Evolutionary conservation across 2,113 vertebrate species (phyloP).

Genomic region (Dicentrarchus labrax): DNA sequence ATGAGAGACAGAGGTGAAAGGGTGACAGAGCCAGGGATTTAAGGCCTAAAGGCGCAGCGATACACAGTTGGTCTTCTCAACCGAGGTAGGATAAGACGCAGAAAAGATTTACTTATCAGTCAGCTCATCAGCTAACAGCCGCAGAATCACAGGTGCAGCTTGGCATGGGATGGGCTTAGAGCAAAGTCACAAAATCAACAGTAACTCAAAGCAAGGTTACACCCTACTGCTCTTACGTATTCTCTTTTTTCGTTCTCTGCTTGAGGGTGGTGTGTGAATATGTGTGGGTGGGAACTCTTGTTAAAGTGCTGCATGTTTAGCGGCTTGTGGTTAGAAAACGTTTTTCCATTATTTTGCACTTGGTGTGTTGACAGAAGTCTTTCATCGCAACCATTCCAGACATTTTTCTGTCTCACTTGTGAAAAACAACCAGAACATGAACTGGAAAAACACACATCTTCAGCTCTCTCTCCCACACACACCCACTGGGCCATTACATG

Average conservation of each 20-base stretch:
- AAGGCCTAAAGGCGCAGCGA: slow-evolving; percentile 29
- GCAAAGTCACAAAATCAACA: slow-evolving; percentile 38
- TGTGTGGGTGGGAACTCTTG: slow-evolving; percentile 8
- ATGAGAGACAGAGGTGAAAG: slow-evolving; percentile 58
- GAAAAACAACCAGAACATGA: slow-evolving; percentile 21
- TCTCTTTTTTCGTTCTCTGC: neutral
- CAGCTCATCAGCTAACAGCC: slow-evolving; percentile 54
- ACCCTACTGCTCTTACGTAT: neutral
- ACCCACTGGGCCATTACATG: neutral
- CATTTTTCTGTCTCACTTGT: slow-evolving; percentile 35
- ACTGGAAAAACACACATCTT: slow-evolving; percentile 25
- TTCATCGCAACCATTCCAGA: slow-evolving; percentile 37
- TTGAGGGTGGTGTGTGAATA: neutral
- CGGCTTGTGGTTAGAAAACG: slow-evolving; percentile 3
- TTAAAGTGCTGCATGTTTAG: slow-evolving; percentile 16
- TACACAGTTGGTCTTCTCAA: slow-evolving; percentile 49
- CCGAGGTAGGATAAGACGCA: slow-evolving; percentile 28
- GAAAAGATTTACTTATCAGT: slow-evolving; percentile 67
- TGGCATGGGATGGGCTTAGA: slow-evolving; percentile 18
- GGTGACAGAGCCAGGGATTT: slow-evolving; percentile 45
- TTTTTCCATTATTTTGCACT: slow-evolving; percentile 40
- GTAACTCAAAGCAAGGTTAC: slow-evolving; percentile 23
- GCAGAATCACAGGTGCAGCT: slow-evolving; percentile 61
- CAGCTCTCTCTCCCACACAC: neutral
- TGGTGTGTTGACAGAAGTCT: slow-evolving; percentile 25